phyloP scores from a whole-genome alignment of 35 echinoderm and acorn worm genomes.

The Acanthaster planci region DNA sequence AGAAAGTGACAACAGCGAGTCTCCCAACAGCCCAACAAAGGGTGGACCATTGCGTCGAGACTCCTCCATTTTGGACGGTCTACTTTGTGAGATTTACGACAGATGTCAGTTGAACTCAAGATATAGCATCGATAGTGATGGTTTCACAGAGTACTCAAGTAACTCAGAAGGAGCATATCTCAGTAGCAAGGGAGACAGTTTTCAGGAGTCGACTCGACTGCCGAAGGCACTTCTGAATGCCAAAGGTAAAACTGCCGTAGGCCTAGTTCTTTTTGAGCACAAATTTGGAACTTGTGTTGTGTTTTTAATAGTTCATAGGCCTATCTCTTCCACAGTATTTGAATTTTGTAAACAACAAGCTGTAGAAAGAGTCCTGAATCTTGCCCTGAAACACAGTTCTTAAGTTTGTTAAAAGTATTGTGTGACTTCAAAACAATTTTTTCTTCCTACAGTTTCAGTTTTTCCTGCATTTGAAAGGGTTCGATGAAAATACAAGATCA shows the following conservation, averaged over 20 bases:
- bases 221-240: constrained; percentile 63
- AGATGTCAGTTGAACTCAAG: constrained; percentile 65
- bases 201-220: constrained; percentile 67
- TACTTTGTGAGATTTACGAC: constrained; percentile 96
- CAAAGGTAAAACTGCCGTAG: constrained; percentile 64
- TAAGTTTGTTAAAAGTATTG: no score
- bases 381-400: no score
- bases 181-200: constrained; percentile 94
- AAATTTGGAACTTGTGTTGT: no score
- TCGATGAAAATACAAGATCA: no score
- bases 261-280: no score
- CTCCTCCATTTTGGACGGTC: constrained; percentile 86
- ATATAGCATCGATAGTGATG: constrained; percentile 86
- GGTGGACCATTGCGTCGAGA: constrained; percentile 11
- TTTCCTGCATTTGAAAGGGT: no score
- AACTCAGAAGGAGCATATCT: constrained; percentile 91
- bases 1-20: constrained; percentile 37
- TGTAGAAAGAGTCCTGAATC: no score
- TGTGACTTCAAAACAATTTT: no score
- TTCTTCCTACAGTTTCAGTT: no score
- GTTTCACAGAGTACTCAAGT: constrained; percentile 93
- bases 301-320: no score
- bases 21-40: constrained; percentile 29
- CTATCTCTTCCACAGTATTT: no score
- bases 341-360: no score